Conservation (phyloP, 2,888 invertebrate genomes). For the Drosophila stalkeri region DNA sequence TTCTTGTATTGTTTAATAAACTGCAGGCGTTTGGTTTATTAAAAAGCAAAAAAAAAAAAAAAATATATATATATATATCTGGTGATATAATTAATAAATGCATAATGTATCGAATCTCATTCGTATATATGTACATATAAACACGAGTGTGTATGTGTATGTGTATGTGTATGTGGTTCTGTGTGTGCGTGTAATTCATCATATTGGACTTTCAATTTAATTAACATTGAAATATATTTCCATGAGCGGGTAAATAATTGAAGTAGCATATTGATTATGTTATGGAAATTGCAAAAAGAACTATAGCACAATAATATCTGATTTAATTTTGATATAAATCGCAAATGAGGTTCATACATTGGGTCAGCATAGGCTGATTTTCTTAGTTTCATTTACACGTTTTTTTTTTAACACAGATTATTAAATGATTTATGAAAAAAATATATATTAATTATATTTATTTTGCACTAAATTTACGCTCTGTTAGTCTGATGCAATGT, state of each 20-base stretch:
- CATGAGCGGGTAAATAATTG: constrained; percentile 27
- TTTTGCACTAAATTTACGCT: no score
- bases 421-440: no score
- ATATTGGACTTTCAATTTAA: constrained; percentile 66
- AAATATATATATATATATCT: neutral
- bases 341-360: neutral
- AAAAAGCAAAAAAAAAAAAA: constrained; percentile 4
- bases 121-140: neutral
- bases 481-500: no score
- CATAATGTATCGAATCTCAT: constrained; percentile 46
- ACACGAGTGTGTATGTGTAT: neutral
- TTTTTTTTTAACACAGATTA: no score
- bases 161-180: constrained; percentile 5
- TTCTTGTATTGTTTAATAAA: constrained; percentile 64
- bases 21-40: constrained; percentile 57
- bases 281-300: constrained; percentile 4
- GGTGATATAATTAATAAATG: constrained; percentile 67
- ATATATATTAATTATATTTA: no score
- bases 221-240: constrained; percentile 62
- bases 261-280: constrained; percentile 39
- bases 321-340: neutral
- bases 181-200: constrained; percentile 8
- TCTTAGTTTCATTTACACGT: neutral
- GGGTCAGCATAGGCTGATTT: neutral
- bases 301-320: neutral